A percentile compares a stretch with the other conserved stretches of the same genome.
Conservation (phyloP, 2,797 vertebrate species). For the Mareca penelope region DNA sequence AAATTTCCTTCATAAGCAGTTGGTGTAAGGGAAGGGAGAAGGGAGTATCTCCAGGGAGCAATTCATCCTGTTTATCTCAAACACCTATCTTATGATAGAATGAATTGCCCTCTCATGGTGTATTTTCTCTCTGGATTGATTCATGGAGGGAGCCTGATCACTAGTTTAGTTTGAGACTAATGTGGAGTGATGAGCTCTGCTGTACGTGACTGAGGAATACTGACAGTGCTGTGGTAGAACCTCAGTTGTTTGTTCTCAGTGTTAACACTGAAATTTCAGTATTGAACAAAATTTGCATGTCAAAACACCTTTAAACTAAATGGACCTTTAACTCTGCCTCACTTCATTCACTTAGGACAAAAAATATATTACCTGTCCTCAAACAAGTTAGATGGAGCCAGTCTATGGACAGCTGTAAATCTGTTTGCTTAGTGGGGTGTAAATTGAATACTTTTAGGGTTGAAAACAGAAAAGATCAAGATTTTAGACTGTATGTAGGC, state of each 20-base stretch:
- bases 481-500: neutral
- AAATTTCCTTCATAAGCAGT: slow-evolving; percentile 14
- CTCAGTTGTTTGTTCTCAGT: neutral
- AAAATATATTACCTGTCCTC: neutral
- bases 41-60: neutral
- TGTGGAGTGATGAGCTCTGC: neutral
- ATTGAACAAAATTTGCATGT: neutral
- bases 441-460: neutral
- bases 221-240: neutral
- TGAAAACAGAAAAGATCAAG: neutral
- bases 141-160: neutral
- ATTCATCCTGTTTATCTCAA: neutral
- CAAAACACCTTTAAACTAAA: neutral
- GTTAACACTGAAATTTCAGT: neutral
- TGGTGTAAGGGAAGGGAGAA: neutral
- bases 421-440: neutral
- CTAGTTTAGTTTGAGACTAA: neutral
- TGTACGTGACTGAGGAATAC: neutral
- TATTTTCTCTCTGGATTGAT: slow-evolving; percentile 19
- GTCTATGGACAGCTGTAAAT: neutral
- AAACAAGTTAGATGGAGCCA: neutral
- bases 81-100: neutral
- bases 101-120: neutral
- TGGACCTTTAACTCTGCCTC: neutral
- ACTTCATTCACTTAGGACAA: neutral